Conservation (phyloP, 2,113 vertebrate species). For the Scartelaos histophorus region DNA sequence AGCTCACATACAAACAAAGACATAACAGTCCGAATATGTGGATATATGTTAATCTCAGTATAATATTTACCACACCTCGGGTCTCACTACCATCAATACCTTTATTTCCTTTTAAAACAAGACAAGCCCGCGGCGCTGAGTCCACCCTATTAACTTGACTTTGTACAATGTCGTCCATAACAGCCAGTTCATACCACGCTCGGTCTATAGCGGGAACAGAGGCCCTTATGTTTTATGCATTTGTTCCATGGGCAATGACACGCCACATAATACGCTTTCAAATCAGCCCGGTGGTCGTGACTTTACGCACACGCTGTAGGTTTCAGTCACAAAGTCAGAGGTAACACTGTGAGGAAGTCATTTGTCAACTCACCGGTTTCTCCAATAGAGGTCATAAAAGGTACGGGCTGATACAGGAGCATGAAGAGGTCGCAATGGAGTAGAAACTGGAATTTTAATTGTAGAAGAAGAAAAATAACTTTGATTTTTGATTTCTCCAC, state of each 20-base stretch:
- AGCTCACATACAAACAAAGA: not conserved
- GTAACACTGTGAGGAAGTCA: not conserved
- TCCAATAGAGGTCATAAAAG: not conserved
- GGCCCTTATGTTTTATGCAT: conserved; percentile 5
- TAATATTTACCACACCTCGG: not conserved
- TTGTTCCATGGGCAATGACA: conserved; percentile 1
- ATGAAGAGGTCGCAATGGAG: not conserved
- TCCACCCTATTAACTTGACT: conserved; percentile 3
- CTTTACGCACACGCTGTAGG: not conserved
- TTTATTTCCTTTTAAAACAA: not conserved
- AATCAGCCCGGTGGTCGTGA: not conserved
- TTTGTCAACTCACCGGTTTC: not conserved
- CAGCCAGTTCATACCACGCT: conserved; percentile 1
- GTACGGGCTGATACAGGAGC: not conserved
- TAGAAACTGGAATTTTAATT: not conserved
- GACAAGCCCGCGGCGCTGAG: not conserved
- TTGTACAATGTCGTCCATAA: conserved; percentile 3
- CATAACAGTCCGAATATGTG: not conserved
- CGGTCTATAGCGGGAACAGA: not conserved
- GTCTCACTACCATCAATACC: not conserved
- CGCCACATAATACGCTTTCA: not conserved
- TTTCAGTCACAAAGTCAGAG: not conserved
- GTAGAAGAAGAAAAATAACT: too few relatives aligned
- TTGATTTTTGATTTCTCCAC: too few relatives aligned
- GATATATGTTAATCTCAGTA: not conserved